Conservation (phyloP, 2,113 vertebrate species). For the Chaetorhynchus papuensis region DNA sequence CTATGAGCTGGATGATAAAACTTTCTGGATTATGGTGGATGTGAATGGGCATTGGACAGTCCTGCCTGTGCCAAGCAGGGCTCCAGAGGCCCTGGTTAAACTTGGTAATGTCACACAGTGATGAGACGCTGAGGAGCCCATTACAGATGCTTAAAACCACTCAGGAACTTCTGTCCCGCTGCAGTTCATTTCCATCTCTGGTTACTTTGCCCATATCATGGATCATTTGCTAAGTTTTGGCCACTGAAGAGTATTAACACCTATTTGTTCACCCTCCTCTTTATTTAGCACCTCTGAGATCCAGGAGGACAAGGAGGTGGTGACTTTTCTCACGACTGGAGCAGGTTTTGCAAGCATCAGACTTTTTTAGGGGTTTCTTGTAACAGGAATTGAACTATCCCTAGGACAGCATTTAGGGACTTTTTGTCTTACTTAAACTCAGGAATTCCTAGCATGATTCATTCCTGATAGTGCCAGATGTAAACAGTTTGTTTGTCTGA, state of each 20-base stretch:
- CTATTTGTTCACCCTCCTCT: not conserved
- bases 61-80: not conserved
- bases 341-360: not conserved
- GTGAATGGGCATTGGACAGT: not conserved
- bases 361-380: not conserved
- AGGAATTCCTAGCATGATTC: not conserved
- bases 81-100: not conserved
- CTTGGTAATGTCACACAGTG: not conserved
- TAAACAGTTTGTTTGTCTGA: not conserved
- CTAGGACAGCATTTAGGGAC: not conserved
- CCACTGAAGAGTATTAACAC: not conserved
- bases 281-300: not conserved
- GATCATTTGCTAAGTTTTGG: not conserved
- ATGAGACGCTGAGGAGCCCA: not conserved
- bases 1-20: not conserved
- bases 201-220: not conserved
- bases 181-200: not conserved
- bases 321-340: not conserved
- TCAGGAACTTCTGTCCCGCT: not conserved
- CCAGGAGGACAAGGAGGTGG: not conserved
- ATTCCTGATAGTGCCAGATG: not conserved
- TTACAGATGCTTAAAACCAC: not conserved
- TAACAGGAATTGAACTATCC: not conserved
- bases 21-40: fast-evolving
- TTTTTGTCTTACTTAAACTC: not conserved